Evolutionary conservation across 2,888 invertebrate species (phyloP), one percentile per base, ranked within the genome.

Genomic region (Himalopsyche anomala): DNA sequence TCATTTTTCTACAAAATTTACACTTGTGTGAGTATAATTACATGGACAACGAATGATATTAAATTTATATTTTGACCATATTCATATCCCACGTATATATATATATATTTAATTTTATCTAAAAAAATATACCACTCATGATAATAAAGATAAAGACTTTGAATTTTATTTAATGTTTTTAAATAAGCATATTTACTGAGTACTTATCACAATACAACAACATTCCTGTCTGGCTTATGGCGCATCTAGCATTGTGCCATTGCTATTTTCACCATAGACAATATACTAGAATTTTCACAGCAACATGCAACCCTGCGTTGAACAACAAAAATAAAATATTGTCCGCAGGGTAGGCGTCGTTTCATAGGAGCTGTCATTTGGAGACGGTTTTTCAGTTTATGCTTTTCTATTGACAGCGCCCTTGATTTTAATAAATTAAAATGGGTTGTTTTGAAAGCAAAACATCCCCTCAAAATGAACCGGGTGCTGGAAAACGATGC

Each of bases 361-460:
- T 19, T 56, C 28, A 19, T 19, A 4, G 28, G 11, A 62, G 6
- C 62, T 62, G 62, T 62, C 62, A 62, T 9, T n/a, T 4, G 62
- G 8, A 62, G 9, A 5, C 28, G 6, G 28, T 9, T 19, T 62
- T 19, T 62, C 19, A 19, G 28, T 19, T 62, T 62, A 19, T 19
- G 8, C n/a, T 19, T 28, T 62, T 62, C 15, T 62, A 19, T 62
- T 62, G 62, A 19, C n/a, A 62, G 28, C 15, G 62, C 62, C n/a
- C 19, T 62, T 15, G 62, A n/a, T 62, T 62, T 62, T 9, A 28
- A 62, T 62, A 19, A 62, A 81, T 54, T 74, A 90, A 89, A 87
- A 96, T 96, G 96, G 95, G 95, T 89, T 96, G 95, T 91, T 92
- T 95, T 82, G 94, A 94, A 91, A 94, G 95, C 90, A 94, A 95